Evolutionary conservation across 2,113 vertebrate species (phyloP).

Genomic region (Halcyon senegalensis): DNA sequence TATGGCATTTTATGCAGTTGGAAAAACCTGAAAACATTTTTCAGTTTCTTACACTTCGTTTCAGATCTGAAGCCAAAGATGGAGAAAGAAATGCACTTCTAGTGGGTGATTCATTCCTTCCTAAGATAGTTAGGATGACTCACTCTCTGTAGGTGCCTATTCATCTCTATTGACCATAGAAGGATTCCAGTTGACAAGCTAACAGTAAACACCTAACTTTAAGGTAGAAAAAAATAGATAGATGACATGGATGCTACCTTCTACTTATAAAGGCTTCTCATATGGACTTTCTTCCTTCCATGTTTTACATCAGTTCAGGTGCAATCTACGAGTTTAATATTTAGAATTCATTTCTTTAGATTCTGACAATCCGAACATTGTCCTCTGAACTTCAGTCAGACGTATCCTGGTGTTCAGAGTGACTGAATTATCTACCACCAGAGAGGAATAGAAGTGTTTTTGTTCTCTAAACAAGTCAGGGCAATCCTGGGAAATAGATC

Average conservation of each 20-base stretch:
- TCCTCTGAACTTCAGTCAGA: not conserved
- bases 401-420: not conserved
- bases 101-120: slow-evolving; percentile 30
- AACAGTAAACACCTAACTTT: not conserved
- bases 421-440: not conserved
- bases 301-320: not conserved
- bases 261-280: not conserved
- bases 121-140: slow-evolving; percentile 18
- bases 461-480: not conserved
- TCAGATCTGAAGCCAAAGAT: not conserved
- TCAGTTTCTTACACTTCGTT: not conserved
- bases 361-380: not conserved
- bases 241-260: not conserved
- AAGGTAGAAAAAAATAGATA: not conserved
- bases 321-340: not conserved
- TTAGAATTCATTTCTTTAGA: not conserved
- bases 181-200: slow-evolving; percentile 5
- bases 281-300: not conserved
- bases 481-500: not conserved
- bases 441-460: not conserved
- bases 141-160: slow-evolving; percentile 20
- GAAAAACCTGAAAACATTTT: not conserved
- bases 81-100: not conserved
- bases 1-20: not conserved
- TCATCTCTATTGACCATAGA: slow-evolving; percentile 39